Percentiles rank a stretch among this genome's conserved stretches.
These are phyloP conservation scores for Schlechtendalia chinensis DNA, from an alignment of 1,140 invertebrate species.

Conservation along the genomic window DNA sequence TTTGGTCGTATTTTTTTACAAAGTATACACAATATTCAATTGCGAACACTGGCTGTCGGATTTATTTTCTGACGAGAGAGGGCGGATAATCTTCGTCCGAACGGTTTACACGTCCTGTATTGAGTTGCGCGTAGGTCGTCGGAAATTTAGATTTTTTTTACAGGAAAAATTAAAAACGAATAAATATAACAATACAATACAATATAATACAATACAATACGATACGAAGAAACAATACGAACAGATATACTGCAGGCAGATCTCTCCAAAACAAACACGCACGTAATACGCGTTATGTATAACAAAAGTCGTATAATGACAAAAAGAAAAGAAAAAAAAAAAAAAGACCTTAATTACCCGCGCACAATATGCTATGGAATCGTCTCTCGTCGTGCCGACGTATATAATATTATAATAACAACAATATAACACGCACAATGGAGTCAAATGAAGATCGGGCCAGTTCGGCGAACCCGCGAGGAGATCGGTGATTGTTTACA, in stretches of 20 bases:
- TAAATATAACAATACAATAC: neutral
- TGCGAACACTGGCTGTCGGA: too few relatives aligned
- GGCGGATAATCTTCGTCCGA: too few relatives aligned
- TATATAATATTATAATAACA: neutral
- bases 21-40: too few relatives aligned
- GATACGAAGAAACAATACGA: too few relatives aligned
- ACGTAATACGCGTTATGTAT: neutral
- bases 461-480: conserved; percentile 9
- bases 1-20: too few relatives aligned
- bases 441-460: conserved; percentile 45
- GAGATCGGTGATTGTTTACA: neutral
- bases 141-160: too few relatives aligned
- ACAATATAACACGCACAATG: conserved; percentile 1
- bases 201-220: neutral
- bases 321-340: too few relatives aligned
- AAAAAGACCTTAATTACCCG: conserved; percentile 37
- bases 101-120: too few relatives aligned
- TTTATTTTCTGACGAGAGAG: too few relatives aligned
- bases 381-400: conserved; percentile 28
- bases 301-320: conserved; percentile 28
- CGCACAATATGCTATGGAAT: conserved; percentile 37
- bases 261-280: conserved; percentile 32
- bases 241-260: neutral
- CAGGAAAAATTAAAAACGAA: neutral
- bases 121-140: too few relatives aligned